phyloP scores from a whole-genome alignment of 64 coral and sea anemone genomes.

The Montipora capricornis region DNA sequence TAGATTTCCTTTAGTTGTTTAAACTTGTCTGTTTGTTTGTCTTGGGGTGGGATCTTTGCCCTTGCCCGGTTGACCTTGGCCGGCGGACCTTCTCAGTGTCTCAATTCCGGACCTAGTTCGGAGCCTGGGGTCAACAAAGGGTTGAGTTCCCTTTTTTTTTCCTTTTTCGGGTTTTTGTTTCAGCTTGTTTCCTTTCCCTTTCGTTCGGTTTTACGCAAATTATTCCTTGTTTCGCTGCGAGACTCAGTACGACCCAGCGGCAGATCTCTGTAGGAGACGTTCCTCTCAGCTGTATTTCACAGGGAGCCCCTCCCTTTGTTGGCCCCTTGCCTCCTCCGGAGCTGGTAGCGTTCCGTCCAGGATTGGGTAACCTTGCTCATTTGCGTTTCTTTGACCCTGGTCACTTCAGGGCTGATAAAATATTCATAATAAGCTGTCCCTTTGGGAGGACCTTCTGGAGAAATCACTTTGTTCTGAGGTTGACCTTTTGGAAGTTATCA shows the following conservation, averaged over 20 bases:
- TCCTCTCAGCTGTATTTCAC: not conserved
- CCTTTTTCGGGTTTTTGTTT: not conserved
- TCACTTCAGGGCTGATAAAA: not conserved
- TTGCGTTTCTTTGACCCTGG: not conserved
- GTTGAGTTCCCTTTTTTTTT: not conserved
- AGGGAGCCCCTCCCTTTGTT: constrained; percentile 9
- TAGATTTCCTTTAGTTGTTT: too few species aligned
- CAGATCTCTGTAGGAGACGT: not conserved
- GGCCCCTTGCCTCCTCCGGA: not conserved
- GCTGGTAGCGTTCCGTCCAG: not conserved
- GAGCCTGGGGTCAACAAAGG: not conserved
- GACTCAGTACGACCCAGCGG: not conserved
- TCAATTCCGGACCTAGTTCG: too few species aligned
- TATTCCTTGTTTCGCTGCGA: not conserved
- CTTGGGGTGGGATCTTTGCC: too few species aligned
- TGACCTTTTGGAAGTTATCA: too few species aligned
- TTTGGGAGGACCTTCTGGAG: not conserved
- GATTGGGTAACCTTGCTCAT: not conserved
- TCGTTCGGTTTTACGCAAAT: not conserved
- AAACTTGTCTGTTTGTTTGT: too few species aligned
- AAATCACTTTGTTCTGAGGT: too few species aligned
- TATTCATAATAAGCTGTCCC: not conserved
- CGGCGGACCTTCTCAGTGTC: too few species aligned
- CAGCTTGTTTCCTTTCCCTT: not conserved
- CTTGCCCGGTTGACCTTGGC: too few species aligned